Evolutionary conservation across 2,797 vertebrate species (phyloP), one percentile per base, ranked within the genome.

Genomic region (Propithecus perrieri): DNA sequence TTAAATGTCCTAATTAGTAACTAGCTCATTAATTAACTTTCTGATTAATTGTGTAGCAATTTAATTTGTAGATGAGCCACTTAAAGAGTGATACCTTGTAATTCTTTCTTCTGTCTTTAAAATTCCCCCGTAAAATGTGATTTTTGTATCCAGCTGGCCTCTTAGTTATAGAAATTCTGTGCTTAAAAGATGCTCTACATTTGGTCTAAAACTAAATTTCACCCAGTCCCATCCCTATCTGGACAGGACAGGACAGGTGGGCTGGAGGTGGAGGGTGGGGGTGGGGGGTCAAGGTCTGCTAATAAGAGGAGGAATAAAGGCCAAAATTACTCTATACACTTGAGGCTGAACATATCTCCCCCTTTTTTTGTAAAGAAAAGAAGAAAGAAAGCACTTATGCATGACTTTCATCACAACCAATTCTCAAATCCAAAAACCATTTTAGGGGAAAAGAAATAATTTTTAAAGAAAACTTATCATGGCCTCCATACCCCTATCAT

Each of bases 1-100:
- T 98, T 98, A 98, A 98, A 98, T 98, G 98, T 98, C 97, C 98
- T 98, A 99, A 99, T 99, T 98, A 99, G 98, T 98, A 99, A 99
- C 98, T 99, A 98, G 98, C 97, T 98, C 98, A 98, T 99, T 99
- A 99, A 99, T 99, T 99, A 99, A 98, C 98, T 99, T 99, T 98
- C 98, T 98, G 98, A 99, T 98, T 99, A 99, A 98, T 99, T 98
- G 98, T 98, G 98, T 98, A 98, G 98, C 98, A 98, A 98, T 98
- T 98, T 98, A 99, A 99, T 99, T 99, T 99, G 99, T 98, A 98
- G 98, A 98, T 97, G 98, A 99, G 98, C 97, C 97, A 98, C 98
- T 98, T 98, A 98, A 98, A 98, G 98, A 98, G 97, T 98, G 98
- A 98, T 98, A 98, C 98, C 98, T 98, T 98, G 98, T 98, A 98